These are phyloP conservation scores for Drosophila bunnanda DNA, from an alignment of 2,888 invertebrate species.

Conservation along the genomic window DNA sequence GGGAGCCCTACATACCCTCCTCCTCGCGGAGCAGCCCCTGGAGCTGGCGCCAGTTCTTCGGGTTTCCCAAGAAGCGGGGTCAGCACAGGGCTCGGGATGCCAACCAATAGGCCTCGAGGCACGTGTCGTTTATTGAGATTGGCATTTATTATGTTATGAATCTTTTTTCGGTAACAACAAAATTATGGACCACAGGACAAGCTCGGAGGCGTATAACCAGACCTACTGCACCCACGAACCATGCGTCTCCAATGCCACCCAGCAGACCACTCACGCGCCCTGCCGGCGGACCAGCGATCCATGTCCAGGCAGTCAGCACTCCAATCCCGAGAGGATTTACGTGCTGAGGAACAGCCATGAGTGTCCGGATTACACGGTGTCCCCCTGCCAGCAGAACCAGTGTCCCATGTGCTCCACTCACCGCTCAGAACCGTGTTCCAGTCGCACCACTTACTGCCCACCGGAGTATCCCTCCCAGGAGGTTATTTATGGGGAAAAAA, in stretches of 20 bases:
- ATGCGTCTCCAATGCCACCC: neutral
- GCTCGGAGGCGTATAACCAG: constrained; percentile 26
- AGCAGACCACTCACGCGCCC: neutral
- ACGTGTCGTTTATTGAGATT: constrained; percentile 13
- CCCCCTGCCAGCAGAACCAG: constrained; percentile 6
- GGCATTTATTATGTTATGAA: constrained; percentile 35
- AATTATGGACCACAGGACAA: constrained; percentile 58
- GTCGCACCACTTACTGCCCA: neutral
- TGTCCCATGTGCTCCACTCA: neutral
- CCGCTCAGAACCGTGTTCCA: neutral
- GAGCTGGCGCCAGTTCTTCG: constrained; percentile 24
- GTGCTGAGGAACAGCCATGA: constrained; percentile 37
- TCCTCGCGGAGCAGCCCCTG: neutral
- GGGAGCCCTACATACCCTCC: neutral
- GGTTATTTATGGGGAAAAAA: neutral
- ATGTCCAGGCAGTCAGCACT: neutral
- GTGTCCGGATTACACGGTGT: constrained; percentile 29
- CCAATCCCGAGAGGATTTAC: constrained; percentile 16
- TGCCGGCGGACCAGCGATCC: neutral
- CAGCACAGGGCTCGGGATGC: neutral
- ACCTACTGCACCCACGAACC: neutral
- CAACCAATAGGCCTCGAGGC: constrained; percentile 18
- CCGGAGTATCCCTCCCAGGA: constrained; percentile 13
- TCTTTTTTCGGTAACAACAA: constrained; percentile 49
- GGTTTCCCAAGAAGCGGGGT: neutral